Evolutionary conservation across 2,113 vertebrate species (phyloP).

Genomic region (Macaca mulatta): DNA sequence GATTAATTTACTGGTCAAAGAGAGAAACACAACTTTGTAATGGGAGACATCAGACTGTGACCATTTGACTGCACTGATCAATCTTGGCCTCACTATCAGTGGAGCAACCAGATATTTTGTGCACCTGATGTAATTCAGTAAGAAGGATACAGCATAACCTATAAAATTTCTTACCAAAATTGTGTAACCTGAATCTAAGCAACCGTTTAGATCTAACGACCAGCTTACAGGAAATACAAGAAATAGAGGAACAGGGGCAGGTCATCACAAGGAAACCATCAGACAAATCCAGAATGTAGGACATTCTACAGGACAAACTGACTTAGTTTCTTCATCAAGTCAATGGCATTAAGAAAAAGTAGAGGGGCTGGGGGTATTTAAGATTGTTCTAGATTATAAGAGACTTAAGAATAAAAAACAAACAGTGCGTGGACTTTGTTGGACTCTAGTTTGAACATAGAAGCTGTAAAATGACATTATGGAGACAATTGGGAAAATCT

Average conservation of each 20-base stretch:
- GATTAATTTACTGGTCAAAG: neutral
- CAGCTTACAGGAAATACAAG: neutral
- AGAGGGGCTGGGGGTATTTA: neutral
- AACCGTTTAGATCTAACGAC: neutral
- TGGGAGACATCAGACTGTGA: neutral
- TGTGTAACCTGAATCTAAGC: neutral
- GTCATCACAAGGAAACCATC: neutral
- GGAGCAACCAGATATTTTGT: neutral
- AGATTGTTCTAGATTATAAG: neutral
- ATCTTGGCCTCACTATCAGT: neutral
- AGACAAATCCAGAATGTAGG: neutral
- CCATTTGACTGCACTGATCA: neutral
- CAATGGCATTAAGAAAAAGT: neutral
- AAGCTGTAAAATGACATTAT: neutral
- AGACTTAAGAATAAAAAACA: neutral
- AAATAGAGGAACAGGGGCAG: neutral
- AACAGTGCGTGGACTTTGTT: neutral
- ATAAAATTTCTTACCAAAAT: neutral
- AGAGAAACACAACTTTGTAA: neutral
- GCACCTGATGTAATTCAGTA: neutral
- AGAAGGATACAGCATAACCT: neutral
- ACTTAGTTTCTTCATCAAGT: neutral
- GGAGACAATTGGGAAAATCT: neutral
- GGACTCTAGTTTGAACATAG: neutral
- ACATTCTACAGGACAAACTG: neutral